These are phyloP conservation scores for Periplaneta americana DNA, from an alignment of 1,140 invertebrate genomes.

Conservation along the genomic window DNA sequence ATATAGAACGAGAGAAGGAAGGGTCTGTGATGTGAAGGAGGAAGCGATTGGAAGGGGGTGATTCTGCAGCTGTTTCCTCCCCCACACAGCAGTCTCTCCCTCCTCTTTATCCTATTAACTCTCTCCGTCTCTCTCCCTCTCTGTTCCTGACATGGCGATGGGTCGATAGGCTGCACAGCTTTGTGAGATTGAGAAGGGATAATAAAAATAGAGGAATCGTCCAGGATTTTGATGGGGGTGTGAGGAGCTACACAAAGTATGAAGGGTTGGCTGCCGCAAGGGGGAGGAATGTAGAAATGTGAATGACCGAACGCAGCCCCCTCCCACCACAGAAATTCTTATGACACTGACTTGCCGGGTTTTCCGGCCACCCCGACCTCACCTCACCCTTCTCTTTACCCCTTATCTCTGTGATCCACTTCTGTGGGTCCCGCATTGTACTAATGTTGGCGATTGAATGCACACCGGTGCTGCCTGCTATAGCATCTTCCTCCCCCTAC, in stretches of 20 bases:
- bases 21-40: not conserved
- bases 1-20: not conserved
- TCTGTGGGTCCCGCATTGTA: not conserved
- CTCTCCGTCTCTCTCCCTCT: too few species aligned
- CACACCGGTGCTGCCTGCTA: not conserved
- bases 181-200: not conserved
- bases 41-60: not conserved
- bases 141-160: not conserved
- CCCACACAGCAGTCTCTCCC: not conserved
- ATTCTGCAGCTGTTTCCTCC: not conserved
- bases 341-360: not conserved
- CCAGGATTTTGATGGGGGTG: not conserved
- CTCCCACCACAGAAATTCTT: not conserved
- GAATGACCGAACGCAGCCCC: not conserved
- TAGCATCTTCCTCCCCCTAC: too few species aligned
- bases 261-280: not conserved
- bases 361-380: not conserved
- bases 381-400: too few species aligned
- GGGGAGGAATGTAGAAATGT: not conserved
- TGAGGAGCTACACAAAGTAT: too few species aligned
- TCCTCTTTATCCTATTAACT: not conserved
- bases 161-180: not conserved
- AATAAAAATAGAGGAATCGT: not conserved
- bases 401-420: not conserved
- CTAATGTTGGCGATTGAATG: not conserved